Evolutionary conservation across 92 coral and sea anemone species (phyloP).

Genomic region (Chrysogorgia sp.): DNA sequence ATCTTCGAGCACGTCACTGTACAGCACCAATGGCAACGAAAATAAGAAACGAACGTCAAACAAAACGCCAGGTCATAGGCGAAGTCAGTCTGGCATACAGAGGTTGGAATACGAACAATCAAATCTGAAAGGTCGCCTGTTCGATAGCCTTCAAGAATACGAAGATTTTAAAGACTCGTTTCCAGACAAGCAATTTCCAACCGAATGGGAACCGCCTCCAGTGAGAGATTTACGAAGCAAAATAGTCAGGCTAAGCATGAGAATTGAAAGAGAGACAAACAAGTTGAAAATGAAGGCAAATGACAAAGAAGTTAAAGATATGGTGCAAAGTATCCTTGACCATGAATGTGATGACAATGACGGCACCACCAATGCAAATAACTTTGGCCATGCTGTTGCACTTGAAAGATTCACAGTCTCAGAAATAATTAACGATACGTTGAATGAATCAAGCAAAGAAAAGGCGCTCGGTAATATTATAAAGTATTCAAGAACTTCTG

Average conservation of each 20-base stretch:
- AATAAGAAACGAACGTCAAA: constrained; percentile 6
- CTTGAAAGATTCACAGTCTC: constrained; percentile 10
- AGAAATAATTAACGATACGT: background rate
- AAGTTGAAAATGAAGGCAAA: constrained; percentile 24
- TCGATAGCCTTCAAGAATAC: constrained; percentile 38
- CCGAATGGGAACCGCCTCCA: constrained; percentile 29
- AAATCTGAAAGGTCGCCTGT: constrained; percentile 27
- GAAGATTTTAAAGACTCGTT: constrained; percentile 37
- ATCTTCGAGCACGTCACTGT: constrained; percentile 7
- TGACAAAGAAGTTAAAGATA: constrained; percentile 17
- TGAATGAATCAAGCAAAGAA: background rate
- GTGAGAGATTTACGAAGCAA: constrained; percentile 9
- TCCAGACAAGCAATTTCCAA: constrained; percentile 16
- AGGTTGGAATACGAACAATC: constrained; percentile 40
- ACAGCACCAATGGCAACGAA: background rate
- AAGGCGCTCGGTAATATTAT: background rate
- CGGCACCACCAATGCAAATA: background rate
- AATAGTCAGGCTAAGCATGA: constrained; percentile 3
- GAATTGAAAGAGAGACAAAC: constrained; percentile 20
- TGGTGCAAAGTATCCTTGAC: constrained; percentile 26
- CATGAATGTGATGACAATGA: constrained; percentile 18
- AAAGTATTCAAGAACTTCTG: background rate
- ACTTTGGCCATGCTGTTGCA: constrained; percentile 6
- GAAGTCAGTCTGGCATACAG: constrained; percentile 26
- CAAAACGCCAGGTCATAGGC: background rate